Conservation (phyloP, 2,797 vertebrate genomes). For the Hyperoplus immaculatus region DNA sequence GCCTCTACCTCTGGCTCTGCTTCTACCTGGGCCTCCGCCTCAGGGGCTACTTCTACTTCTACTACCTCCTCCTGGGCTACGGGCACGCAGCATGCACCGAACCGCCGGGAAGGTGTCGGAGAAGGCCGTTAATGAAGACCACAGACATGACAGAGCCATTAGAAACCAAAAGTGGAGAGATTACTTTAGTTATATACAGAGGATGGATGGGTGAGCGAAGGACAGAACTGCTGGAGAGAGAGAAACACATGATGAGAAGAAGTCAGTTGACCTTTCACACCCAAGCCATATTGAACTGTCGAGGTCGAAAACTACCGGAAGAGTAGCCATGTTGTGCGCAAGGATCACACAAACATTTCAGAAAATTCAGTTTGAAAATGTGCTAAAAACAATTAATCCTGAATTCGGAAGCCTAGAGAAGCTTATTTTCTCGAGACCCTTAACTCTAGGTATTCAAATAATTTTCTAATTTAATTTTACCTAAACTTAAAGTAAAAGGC, state of each 20-base stretch:
- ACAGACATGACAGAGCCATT: constrained; percentile 80
- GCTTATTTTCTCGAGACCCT: too few species aligned
- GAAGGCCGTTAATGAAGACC: constrained; percentile 79
- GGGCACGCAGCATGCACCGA: constrained; percentile 86
- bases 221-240: constrained; percentile 73
- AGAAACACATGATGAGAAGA: constrained; percentile 67
- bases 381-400: too few species aligned
- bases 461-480: too few species aligned
- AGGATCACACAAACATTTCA: background rate
- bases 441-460: too few species aligned
- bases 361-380: too few species aligned
- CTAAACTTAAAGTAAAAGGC: too few species aligned
- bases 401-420: too few species aligned
- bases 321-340: background rate
- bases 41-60: constrained; percentile 90
- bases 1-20: constrained; percentile 79
- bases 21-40: constrained; percentile 86
- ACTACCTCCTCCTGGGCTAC: constrained; percentile 88
- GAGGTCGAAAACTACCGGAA: constrained; percentile 23
- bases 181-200: constrained; percentile 74
- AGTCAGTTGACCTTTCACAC: constrained; percentile 65
- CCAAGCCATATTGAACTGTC: constrained; percentile 53
- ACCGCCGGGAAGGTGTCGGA: constrained; percentile 69
- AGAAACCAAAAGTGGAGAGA: constrained; percentile 74
- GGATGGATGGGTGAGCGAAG: constrained; percentile 58